Percentiles rank a stretch among this genome's conserved stretches.
Evolutionary conservation across 2,888 invertebrate species (phyloP).

Genomic region (Trypoxylon attenuatum): DNA sequence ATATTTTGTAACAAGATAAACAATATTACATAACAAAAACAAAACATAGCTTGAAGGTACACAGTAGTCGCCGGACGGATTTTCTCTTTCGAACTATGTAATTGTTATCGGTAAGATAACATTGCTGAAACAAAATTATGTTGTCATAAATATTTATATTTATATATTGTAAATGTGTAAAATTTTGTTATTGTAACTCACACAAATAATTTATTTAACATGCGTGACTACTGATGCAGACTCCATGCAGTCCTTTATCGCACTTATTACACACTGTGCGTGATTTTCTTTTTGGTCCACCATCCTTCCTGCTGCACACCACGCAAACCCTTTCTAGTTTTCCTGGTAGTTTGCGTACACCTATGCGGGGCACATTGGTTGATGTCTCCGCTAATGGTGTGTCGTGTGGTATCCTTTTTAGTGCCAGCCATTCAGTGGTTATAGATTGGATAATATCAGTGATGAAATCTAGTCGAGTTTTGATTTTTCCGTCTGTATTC

Average conservation of each 20-base stretch:
- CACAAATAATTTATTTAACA: too few species aligned
- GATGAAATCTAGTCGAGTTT: constrained; percentile 51
- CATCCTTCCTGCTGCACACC: constrained; percentile 31
- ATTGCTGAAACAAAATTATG: constrained; percentile 35
- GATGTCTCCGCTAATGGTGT: constrained; percentile 9
- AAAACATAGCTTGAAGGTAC: too few species aligned
- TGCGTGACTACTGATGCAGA: too few species aligned
- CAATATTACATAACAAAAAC: constrained; percentile 31
- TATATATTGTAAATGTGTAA: too few species aligned
- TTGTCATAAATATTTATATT: too few species aligned
- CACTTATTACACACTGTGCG: too few species aligned
- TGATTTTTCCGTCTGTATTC: constrained; percentile 39
- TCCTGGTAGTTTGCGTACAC: constrained; percentile 32
- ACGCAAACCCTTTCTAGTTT: constrained; percentile 27
- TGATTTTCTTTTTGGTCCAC: constrained; percentile 22
- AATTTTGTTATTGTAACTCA: too few species aligned
- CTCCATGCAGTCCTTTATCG: too few species aligned
- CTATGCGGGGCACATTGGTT: too few species aligned
- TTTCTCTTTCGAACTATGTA: constrained; percentile 28
- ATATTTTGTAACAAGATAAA: constrained; percentile 31
- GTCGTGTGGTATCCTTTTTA: constrained; percentile 5
- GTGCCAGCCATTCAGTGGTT: constrained; percentile 15
- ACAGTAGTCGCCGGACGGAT: constrained; percentile 31
- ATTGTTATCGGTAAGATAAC: constrained; percentile 31
- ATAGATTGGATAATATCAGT: constrained; percentile 29